A percentile compares a stretch with the other conserved stretches of the same genome.
phyloP scores from a whole-genome alignment of 1,140 invertebrate species.

The Brachionus koreanus region DNA sequence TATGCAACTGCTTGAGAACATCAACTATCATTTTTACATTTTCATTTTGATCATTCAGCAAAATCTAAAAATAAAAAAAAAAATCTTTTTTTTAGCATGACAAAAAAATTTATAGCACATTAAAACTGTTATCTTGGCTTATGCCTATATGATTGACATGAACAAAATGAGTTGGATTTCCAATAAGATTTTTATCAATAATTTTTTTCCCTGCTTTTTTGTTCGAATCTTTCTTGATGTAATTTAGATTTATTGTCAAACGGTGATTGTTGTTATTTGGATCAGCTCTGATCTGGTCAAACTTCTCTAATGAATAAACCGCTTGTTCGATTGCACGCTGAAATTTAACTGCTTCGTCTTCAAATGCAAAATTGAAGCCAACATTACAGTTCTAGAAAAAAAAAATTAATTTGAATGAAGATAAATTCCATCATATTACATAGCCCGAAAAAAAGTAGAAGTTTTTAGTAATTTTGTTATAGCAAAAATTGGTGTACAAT shows the following conservation, averaged over 20 bases:
- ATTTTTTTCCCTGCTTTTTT: conserved; percentile 30
- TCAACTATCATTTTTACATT: conserved; percentile 29
- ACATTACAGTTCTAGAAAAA: conserved; percentile 7
- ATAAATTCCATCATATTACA: neutral
- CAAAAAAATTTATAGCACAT: neutral
- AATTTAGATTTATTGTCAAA: conserved; percentile 1
- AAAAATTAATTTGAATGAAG: neutral
- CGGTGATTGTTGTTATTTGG: conserved; percentile 2
- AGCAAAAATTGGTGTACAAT: neutral
- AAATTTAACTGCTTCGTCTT: conserved; percentile 10
- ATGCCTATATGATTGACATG: conserved; percentile 37
- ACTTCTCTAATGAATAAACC: neutral
- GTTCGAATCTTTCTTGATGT: neutral
- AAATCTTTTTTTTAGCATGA: neutral
- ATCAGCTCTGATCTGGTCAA: neutral
- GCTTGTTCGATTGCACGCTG: neutral
- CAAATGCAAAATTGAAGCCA: conserved; percentile 42
- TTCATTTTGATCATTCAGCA: conserved; percentile 32
- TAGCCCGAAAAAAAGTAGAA: neutral
- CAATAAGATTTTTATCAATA: conserved; percentile 8
- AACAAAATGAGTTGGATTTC: conserved; percentile 33
- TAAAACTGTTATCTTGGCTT: conserved; percentile 2
- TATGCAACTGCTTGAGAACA: conserved; percentile 30
- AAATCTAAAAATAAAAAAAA: neutral
- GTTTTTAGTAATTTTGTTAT: conserved; percentile 14